Conservation (phyloP, 1,140 invertebrate species). For the Charaxes varanes region DNA sequence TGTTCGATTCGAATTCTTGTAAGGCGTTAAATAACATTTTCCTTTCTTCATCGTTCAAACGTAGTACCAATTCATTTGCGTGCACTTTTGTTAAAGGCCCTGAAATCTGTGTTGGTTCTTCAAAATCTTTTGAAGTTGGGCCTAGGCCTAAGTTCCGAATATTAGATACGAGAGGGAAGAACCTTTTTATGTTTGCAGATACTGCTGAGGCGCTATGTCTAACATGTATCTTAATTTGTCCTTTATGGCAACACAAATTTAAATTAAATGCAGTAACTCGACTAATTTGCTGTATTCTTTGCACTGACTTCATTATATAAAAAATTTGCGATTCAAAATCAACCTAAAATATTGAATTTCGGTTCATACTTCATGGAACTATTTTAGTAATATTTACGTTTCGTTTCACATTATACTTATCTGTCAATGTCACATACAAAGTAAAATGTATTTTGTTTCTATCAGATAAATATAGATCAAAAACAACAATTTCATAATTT, state of each 20-base stretch:
- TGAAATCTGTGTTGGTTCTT: constrained; percentile 48
- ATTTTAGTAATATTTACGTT: constrained; percentile 5
- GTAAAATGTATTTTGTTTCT: too few species aligned
- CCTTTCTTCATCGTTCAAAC: constrained; percentile 81
- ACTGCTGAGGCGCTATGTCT: constrained; percentile 40
- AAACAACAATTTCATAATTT: too few species aligned
- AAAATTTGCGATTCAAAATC: constrained; percentile 12
- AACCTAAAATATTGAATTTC: constrained; percentile 14
- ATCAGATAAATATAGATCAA: too few species aligned
- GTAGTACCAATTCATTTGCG: constrained; percentile 80
- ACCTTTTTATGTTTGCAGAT: constrained; percentile 33
- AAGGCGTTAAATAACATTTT: constrained; percentile 77
- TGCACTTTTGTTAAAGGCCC: constrained; percentile 78
- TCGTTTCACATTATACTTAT: too few species aligned
- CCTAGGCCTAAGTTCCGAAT: constrained; percentile 55
- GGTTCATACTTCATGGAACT: not conserved
- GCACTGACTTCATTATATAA: constrained; percentile 48
- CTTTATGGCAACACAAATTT: constrained; percentile 32
- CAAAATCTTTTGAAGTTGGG: constrained; percentile 63
- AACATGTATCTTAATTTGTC: constrained; percentile 33
- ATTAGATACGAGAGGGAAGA: constrained; percentile 29
- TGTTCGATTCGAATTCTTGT: constrained; percentile 81
- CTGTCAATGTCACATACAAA: too few species aligned
- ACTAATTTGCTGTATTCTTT: constrained; percentile 32
- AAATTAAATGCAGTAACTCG: constrained; percentile 23